These are phyloP conservation scores for Zosterops japonicus DNA, from an alignment of 2,113 vertebrate genomes.

Conservation along the genomic window DNA sequence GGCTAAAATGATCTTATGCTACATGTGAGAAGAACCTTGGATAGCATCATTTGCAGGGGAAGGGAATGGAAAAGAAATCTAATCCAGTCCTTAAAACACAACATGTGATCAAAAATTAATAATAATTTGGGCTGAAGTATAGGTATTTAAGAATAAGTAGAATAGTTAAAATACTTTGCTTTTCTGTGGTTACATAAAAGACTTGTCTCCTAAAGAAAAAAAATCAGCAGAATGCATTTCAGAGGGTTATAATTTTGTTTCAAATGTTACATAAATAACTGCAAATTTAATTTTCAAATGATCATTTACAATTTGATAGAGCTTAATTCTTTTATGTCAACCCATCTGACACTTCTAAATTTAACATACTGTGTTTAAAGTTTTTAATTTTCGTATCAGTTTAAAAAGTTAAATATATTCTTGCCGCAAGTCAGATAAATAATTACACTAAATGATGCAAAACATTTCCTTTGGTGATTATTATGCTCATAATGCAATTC, in stretches of 20 bases:
- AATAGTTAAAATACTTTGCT: background rate
- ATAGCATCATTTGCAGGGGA: background rate
- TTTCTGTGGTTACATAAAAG: background rate
- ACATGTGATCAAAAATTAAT: background rate
- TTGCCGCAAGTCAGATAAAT: background rate
- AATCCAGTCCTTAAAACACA: background rate
- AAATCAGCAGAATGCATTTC: background rate
- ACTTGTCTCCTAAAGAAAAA: background rate
- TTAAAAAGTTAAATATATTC: background rate
- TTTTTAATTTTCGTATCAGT: background rate
- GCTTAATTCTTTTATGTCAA: background rate
- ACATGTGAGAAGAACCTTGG: background rate
- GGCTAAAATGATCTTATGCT: background rate
- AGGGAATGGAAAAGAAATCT: background rate
- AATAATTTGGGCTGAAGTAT: background rate
- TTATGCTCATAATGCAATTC: background rate
- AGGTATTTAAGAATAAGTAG: background rate
- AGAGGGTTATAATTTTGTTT: background rate
- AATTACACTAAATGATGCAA: background rate
- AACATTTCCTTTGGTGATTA: background rate
- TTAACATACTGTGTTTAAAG: background rate
- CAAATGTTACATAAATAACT: background rate
- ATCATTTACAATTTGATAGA: background rate
- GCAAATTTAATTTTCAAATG: background rate
- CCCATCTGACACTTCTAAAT: background rate